Percentiles rank a stretch among this genome's conserved stretches.
Conservation (phyloP, 1,140 invertebrate species). For the Trichogramma pretiosum region DNA sequence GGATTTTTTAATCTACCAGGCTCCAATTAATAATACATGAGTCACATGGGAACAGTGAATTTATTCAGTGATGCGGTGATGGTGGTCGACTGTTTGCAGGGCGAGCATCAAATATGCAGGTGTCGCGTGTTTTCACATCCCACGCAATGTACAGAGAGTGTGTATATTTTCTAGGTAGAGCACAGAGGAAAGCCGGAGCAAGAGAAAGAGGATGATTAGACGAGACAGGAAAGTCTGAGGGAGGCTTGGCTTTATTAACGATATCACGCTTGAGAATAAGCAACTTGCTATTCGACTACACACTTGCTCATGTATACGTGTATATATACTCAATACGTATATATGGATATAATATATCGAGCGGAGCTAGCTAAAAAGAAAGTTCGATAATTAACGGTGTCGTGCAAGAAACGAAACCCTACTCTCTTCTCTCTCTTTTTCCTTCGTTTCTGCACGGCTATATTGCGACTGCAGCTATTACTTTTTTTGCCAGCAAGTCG, state of each 20-base stretch:
- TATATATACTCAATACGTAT: too few relatives aligned
- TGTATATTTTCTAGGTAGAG: constrained; percentile 15
- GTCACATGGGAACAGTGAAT: constrained; percentile 24
- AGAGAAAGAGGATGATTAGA: constrained; percentile 37
- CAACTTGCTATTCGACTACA: too few relatives aligned
- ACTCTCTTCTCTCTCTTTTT: too few relatives aligned
- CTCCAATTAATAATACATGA: constrained; percentile 40
- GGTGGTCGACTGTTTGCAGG: constrained; percentile 36
- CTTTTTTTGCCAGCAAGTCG: too few relatives aligned
- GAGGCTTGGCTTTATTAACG: constrained; percentile 43
- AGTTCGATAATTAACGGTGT: constrained; percentile 38
- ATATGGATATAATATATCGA: too few relatives aligned
- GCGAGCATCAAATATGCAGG: constrained; percentile 42
- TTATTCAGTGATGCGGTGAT: too few relatives aligned
- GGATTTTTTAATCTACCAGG: constrained; percentile 31
- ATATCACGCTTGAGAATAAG: too few relatives aligned
- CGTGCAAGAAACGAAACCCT: constrained; percentile 30
- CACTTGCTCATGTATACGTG: too few relatives aligned
- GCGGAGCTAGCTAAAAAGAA: too few relatives aligned
- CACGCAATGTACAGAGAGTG: neutral
- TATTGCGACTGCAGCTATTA: too few relatives aligned
- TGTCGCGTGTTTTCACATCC: constrained; percentile 31
- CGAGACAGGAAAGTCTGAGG: constrained; percentile 31
- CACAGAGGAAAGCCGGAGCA: constrained; percentile 10
- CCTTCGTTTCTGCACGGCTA: too few relatives aligned